phyloP scores from a whole-genome alignment of 2,888 invertebrate species.

The Lysandra bellargus region DNA sequence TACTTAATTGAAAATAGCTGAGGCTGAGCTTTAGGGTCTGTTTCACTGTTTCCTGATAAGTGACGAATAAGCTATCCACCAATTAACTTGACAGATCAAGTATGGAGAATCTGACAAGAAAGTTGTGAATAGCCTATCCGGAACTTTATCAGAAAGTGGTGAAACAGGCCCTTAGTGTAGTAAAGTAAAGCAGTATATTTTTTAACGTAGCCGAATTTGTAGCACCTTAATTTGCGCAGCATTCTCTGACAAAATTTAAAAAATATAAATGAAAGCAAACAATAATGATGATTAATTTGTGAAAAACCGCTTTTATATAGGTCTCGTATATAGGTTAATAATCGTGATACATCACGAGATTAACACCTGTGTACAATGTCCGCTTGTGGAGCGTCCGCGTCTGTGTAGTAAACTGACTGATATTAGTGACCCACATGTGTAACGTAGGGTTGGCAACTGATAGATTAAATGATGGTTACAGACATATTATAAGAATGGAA shows the following conservation, averaged over 20 bases:
- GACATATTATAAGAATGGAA: background rate
- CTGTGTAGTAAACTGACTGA: constrained; percentile 10
- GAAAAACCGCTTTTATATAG: constrained; percentile 21
- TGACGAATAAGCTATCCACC: no score
- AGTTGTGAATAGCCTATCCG: no score
- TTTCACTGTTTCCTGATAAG: no score
- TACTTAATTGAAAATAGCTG: background rate
- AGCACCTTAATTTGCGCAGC: background rate
- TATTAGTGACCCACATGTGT: constrained; percentile 15
- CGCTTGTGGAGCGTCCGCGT: background rate
- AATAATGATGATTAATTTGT: constrained; percentile 25
- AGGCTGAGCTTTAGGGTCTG: no score
- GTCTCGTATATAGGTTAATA: constrained; percentile 21
- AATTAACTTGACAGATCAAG: no score
- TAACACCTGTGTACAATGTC: constrained; percentile 14
- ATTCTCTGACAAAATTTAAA: background rate
- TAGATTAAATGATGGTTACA: background rate
- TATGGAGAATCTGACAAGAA: no score
- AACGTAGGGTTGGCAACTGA: background rate
- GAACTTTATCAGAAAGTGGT: no score
- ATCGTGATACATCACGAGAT: constrained; percentile 14
- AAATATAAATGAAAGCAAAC: constrained; percentile 27
- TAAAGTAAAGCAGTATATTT: no score
- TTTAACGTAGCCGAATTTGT: no score
- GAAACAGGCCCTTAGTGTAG: no score